Evolutionary conservation across 2,113 vertebrate genomes (phyloP), one percentile per base, ranked within the genome.

Genomic region (Apteryx owenii): DNA sequence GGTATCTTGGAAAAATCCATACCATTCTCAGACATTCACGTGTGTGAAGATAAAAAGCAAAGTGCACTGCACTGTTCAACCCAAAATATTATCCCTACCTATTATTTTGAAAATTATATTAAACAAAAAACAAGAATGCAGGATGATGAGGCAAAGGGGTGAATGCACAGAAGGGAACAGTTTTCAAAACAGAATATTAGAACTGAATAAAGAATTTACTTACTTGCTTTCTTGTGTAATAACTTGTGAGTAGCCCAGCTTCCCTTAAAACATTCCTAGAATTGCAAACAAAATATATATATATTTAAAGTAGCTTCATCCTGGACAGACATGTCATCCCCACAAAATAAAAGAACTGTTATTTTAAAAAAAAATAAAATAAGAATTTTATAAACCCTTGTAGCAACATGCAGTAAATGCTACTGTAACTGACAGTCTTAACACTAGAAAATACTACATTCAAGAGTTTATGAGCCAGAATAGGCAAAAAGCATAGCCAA

Each of bases 221-320:
- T 99, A 99, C 99, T 99, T 98, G 99, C 99, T 99, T 99, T 99
- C 98, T 99, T 99, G 98, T 99, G 99, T 75, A 99, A 95, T 96
- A 99, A 95, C 97, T 99, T 99, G 97, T 99, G 99, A 96, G 99
- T 99, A 13, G 97, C 98, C 99, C 99, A 99, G 97, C 99, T 99
- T 97, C 99, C 99, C 98, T 99, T 99, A 98, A 99, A 99, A 98
- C 99, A 99, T 96, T 99, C 99, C 99, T 99, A 96, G 53, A 98
- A 98, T 88, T 95, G 21, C 48, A 98, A 94, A 97, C 31, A 97
- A 48, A 73, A 86, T 36, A 71, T 21, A 36, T 5, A 2, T 7
- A 53, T 42, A 28, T 77, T 89, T 89, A 46, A 96, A 96, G 92
- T 66, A 96, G 56, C 44, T 64, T 93, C 85, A 93, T 20, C 25